These are phyloP conservation scores for Silurus lanzhouensis DNA, from an alignment of 2,797 vertebrate genomes.

Conservation along the genomic window DNA sequence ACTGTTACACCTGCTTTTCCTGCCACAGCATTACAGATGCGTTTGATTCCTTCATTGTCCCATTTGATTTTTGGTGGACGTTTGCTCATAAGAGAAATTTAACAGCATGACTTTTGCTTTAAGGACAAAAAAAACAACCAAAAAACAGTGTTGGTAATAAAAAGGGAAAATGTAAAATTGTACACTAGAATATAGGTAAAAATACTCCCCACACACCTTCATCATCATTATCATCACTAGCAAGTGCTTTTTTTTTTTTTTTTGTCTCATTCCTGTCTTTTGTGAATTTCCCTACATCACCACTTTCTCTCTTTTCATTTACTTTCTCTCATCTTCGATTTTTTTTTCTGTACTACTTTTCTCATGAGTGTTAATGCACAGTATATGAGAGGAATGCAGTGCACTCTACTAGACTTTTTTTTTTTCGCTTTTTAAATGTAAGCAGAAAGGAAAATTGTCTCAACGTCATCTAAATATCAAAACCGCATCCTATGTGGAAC, in stretches of 20 bases:
- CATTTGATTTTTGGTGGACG: not conserved
- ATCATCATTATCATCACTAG: not conserved
- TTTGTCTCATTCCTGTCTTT: not conserved
- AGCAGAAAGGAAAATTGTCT: too few species aligned
- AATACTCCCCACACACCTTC: not conserved
- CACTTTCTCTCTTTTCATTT: not conserved
- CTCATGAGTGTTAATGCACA: not conserved
- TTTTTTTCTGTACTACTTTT: not conserved
- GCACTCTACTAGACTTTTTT: not conserved
- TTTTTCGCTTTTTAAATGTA: not conserved
- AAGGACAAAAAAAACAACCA: too few species aligned
- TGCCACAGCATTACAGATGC: not conserved
- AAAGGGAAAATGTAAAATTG: not conserved
- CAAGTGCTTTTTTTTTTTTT: constrained; percentile 13
- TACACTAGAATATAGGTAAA: not conserved
- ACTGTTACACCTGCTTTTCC: not conserved
- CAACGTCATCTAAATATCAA: too few species aligned
- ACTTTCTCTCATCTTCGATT: not conserved
- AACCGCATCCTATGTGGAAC: too few species aligned
- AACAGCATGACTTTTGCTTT: not conserved
- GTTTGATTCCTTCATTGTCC: not conserved
- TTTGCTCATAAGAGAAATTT: too few species aligned
- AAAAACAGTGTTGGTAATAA: too few species aligned
- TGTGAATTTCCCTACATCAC: not conserved
- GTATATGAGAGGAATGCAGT: not conserved